phyloP scores from a whole-genome alignment of 1,140 invertebrate species.

The Zaprionus africanus region DNA sequence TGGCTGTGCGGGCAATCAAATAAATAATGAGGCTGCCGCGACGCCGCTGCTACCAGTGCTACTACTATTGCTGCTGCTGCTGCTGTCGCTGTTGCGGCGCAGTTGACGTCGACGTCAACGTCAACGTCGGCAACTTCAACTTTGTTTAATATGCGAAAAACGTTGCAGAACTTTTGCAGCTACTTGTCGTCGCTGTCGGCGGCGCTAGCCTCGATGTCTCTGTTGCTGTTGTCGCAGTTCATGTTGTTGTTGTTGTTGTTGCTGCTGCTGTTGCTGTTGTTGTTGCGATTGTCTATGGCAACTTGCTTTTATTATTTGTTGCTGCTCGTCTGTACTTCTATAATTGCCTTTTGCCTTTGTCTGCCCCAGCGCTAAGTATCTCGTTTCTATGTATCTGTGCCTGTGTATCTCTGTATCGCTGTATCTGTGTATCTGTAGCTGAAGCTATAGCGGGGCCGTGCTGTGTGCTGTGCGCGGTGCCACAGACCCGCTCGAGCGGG shows the following conservation, averaged over 20 bases:
- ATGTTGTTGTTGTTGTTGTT: conserved; percentile 35
- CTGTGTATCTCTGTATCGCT: conserved; percentile 12
- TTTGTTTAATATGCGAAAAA: conserved; percentile 83
- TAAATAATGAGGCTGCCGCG: conserved; percentile 76
- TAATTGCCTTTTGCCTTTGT: conserved; percentile 78
- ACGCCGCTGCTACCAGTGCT: conserved; percentile 35
- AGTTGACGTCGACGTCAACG: conserved; percentile 22
- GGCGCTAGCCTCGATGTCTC: conserved; percentile 34
- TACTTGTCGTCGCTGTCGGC: conserved; percentile 49
- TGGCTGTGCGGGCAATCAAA: conserved; percentile 79
- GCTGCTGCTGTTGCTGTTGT: conserved; percentile 41
- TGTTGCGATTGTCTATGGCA: conserved; percentile 74
- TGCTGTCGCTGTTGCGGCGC: conserved; percentile 26
- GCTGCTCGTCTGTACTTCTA: conserved; percentile 73
- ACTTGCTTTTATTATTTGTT: conserved; percentile 75
- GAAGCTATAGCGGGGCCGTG: background rate
- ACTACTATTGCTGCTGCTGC: conserved; percentile 12
- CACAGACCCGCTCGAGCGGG: background rate
- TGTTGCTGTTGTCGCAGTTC: conserved; percentile 29
- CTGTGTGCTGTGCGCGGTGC: background rate
- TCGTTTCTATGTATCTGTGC: conserved; percentile 22
- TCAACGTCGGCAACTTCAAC: conserved; percentile 50
- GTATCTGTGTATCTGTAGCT: conserved; percentile 26
- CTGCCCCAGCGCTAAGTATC: conserved; percentile 63
- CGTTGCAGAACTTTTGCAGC: conserved; percentile 76